Conservation (phyloP, 2,113 vertebrate genomes). For the Xenus cinereus region DNA sequence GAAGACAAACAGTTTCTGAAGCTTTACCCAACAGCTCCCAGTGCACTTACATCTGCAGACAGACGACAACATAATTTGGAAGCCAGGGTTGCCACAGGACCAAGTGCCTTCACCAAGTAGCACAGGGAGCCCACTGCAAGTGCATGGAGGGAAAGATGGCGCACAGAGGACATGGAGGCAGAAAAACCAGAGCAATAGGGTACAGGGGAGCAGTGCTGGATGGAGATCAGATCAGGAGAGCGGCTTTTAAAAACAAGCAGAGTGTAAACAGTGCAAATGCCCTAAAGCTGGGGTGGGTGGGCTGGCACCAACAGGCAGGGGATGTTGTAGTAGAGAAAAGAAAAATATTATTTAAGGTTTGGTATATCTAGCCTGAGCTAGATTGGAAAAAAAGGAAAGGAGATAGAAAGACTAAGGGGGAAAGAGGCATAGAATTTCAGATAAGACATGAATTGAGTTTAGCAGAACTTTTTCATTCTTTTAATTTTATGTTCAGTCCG, state of each 20-base stretch:
- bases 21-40: background rate
- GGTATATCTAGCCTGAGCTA: background rate
- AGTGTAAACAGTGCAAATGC: background rate
- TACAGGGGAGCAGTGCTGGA: background rate
- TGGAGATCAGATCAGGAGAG: background rate
- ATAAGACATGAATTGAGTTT: background rate
- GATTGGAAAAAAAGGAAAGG: background rate
- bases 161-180: background rate
- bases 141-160: rapidly evolving
- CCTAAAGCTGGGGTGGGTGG: background rate
- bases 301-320: background rate
- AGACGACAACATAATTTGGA: background rate
- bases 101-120: background rate
- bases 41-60: background rate
- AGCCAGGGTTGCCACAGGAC: background rate
- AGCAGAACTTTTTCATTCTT: background rate
- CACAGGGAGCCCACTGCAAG: background rate
- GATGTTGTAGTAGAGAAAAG: background rate
- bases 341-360: background rate
- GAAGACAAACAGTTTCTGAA: background rate
- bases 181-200: background rate
- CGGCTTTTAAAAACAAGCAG: background rate
- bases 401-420: background rate
- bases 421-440: background rate
- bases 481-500: background rate